Evolutionary conservation across 2,888 invertebrate genomes (phyloP), one percentile per base, ranked within the genome.

Genomic region (Synergus laeviventris): DNA sequence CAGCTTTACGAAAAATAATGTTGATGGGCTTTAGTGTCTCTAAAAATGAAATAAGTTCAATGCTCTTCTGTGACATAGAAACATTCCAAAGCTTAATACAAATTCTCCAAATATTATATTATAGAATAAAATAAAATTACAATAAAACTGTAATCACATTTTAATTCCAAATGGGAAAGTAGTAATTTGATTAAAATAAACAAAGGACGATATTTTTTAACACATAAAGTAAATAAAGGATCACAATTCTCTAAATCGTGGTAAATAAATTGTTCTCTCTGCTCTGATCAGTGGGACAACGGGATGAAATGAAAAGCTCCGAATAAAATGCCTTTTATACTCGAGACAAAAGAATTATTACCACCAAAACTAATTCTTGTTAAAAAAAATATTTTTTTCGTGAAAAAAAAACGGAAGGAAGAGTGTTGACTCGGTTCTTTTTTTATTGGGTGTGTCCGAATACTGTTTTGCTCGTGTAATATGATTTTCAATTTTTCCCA

Each of bases 401-500:
- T 2, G 9, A 16, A 39, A 39, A 11, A 18, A 18, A 16, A 39
- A 11, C 12, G 64, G 21, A 39, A 39, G 18, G 21, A 21, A 39
- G 39, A 39, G 36, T n/a, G 64, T 39, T 38, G n/a, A 39, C 14
- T 39, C 39, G 38, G 21, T 11, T 39, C 9, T 64, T 64, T 64
- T 39, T 38, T 12, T 36, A 5, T 16, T 61, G 16, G n/a, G 4
- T 18, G 18, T 64, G 18, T 39, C 12, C 12, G 4, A 21, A 64
- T 21, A 39, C 18, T 42, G 11, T 62, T 62, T 64, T 42, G 18
- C 39, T 18, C 12, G 42, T 64, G 38, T 14, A 21, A 39, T 18
- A 64, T 12, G 64, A 39, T 64, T 64, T 64, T 66, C 21, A 66
- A 45, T 45, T 66, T 66, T 42, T 24, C 45, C 18, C 18, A 31